Base-by-base conservation (phyloP, 2,888 invertebrate genomes). In the Balanococcus diminutus region DNA sequence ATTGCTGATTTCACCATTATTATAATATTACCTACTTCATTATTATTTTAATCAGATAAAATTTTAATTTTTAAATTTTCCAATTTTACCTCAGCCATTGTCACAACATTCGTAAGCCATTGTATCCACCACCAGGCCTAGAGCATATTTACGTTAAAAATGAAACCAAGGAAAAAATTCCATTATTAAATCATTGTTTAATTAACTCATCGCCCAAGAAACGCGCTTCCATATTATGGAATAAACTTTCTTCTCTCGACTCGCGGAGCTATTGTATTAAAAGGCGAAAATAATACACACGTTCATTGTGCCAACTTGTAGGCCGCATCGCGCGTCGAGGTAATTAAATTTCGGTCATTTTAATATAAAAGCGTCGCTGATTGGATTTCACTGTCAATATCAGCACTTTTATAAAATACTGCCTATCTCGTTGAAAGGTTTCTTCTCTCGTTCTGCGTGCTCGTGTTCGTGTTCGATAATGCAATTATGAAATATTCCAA, bases 301-400 rank as follows among this genome's bases (percentile, higher is more conserved):
- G 28, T 67, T 67, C 14, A 5, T 67, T 28, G 67, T 5, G 67
- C 67, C 67, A 28, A 22, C 56, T 22, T 56, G 56, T 22, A 42
- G 19, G 5, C 19, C 56, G 56, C 56, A n/a, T 16, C n/a, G n/a
- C 11, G 56, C 56, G 19, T 19, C n/a, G 19, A 25, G 67, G 67
- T 67, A 67, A 67, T 67, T 67, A 67, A 67, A 67, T 67, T 67
- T 67, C 67, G 28, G 28, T 67, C 25, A 67, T 67, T 67, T 67
- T 67, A 67, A 67, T 67, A 67, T 28, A 25, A 28, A 28, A 67
- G 67, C 28, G 4, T 67, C 28, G 67, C 28, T 67, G 67, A 67
- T 67, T 67, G 67, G 28, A 67, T 67, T 67, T 67, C 67, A 28
- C 67, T 67, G 67, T 67, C 67, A 67, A 67, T 67, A 67, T 67